Evolutionary conservation across 2,113 vertebrate species (phyloP).

Genomic region (Anoura caudifer): DNA sequence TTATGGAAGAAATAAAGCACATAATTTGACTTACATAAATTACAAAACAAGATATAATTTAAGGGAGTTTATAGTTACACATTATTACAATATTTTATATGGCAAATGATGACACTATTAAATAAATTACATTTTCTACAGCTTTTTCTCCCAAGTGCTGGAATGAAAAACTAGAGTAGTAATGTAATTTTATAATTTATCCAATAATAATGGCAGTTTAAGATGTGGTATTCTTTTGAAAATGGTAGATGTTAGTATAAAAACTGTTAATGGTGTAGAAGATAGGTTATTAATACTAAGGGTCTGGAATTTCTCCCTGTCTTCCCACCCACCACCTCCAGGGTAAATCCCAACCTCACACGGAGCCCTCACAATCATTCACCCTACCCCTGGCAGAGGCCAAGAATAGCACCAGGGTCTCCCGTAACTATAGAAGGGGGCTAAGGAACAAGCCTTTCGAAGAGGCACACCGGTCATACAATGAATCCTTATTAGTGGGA

Average conservation of each 20-base stretch:
- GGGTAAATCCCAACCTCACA: neutral
- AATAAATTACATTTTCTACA: slow-evolving; percentile 19
- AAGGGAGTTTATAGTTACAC: neutral
- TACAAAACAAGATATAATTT: neutral
- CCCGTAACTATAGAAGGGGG: neutral
- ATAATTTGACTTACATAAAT: neutral
- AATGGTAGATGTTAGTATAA: neutral
- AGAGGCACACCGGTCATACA: neutral
- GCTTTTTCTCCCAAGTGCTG: neutral
- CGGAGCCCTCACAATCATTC: neutral
- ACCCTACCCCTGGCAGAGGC: neutral
- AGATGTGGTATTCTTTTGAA: neutral
- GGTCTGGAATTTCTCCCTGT: neutral
- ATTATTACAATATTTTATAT: neutral
- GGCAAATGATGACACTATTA: neutral
- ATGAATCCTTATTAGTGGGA: neutral
- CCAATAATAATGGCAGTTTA: neutral
- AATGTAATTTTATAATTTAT: neutral
- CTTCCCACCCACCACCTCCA: neutral
- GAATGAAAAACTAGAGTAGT: neutral
- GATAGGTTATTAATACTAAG: neutral
- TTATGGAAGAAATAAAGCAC: slow-evolving; percentile 10
- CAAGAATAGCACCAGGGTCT: neutral
- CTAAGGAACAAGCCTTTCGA: neutral
- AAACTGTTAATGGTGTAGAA: neutral